Evolutionary conservation across 2,113 vertebrate genomes (phyloP).

Genomic region (Spermophilus dauricus): DNA sequence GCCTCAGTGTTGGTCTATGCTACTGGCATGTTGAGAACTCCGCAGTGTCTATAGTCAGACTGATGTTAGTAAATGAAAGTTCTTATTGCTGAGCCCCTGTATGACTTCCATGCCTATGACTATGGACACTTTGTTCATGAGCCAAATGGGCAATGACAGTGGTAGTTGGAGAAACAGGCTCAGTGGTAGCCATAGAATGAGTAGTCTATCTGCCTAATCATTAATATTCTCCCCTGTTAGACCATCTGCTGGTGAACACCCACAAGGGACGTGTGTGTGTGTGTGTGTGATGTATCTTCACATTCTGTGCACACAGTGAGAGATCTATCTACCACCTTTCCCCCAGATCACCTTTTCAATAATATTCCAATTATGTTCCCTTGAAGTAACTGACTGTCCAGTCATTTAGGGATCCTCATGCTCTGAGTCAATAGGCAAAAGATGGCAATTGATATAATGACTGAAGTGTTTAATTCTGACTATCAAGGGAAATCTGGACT

Average conservation of each 20-base stretch:
- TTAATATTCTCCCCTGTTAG: background rate
- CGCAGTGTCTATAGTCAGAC: background rate
- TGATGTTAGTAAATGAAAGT: background rate
- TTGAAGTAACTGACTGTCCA: background rate
- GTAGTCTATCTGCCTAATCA: background rate
- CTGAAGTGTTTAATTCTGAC: background rate
- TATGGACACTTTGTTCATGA: background rate
- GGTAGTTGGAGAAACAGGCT: background rate
- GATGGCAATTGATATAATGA: background rate
- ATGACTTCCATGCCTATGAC: background rate
- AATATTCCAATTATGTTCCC: background rate
- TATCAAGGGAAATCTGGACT: background rate
- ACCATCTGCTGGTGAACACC: background rate
- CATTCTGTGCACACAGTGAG: too few species aligned
- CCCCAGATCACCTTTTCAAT: background rate
- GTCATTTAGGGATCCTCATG: background rate
- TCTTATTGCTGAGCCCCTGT: background rate
- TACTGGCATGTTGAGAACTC: background rate
- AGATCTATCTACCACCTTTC: too few species aligned
- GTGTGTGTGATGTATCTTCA: too few species aligned
- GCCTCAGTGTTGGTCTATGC: too few species aligned
- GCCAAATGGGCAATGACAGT: background rate
- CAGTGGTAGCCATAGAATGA: background rate
- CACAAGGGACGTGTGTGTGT: background rate
- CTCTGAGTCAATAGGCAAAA: too few species aligned